Conservation (phyloP, 2,113 vertebrate species). For the Forbesichthys agassizii region DNA sequence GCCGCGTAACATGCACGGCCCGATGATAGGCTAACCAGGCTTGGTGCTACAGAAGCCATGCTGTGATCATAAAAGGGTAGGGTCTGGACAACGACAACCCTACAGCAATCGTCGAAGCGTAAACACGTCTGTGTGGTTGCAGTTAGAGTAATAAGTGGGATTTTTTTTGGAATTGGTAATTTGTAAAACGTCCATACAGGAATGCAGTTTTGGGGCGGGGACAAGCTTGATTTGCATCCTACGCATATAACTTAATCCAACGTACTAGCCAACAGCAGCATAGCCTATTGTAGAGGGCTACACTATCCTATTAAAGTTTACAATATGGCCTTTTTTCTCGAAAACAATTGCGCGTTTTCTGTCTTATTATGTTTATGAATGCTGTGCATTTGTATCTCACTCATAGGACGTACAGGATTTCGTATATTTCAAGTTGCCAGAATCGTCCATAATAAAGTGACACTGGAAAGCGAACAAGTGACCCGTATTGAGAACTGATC, state of each 20-base stretch:
- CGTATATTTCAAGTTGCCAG: slow-evolving; percentile 31
- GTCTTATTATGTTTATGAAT: slow-evolving; percentile 36
- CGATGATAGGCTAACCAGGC: too few relatives aligned
- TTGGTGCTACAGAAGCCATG: too few relatives aligned
- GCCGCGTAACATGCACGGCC: too few relatives aligned
- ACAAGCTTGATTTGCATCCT: slow-evolving; percentile 54
- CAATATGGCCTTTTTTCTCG: slow-evolving; percentile 11
- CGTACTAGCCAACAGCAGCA: too few relatives aligned
- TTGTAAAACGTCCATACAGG: slow-evolving; percentile 39
- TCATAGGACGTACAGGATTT: slow-evolving; percentile 4
- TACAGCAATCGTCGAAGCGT: neutral
- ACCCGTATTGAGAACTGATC: slow-evolving; percentile 28
- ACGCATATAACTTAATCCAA: neutral
- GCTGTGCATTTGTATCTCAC: slow-evolving; percentile 23
- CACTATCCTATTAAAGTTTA: slow-evolving; percentile 35
- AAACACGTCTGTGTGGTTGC: neutral
- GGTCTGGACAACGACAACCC: neutral
- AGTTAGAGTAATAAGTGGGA: slow-evolving; percentile 28
- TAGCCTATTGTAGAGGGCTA: slow-evolving; percentile 18
- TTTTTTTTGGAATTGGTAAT: slow-evolving; percentile 1
- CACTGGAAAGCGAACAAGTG: slow-evolving; percentile 54
- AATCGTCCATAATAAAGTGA: slow-evolving; percentile 33
- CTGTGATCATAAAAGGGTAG: neutral
- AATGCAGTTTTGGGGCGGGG: slow-evolving; percentile 75
- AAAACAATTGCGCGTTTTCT: slow-evolving; percentile 22